Conservation (phyloP, 2,797 vertebrate genomes). For the Halcyon chelicuti region DNA sequence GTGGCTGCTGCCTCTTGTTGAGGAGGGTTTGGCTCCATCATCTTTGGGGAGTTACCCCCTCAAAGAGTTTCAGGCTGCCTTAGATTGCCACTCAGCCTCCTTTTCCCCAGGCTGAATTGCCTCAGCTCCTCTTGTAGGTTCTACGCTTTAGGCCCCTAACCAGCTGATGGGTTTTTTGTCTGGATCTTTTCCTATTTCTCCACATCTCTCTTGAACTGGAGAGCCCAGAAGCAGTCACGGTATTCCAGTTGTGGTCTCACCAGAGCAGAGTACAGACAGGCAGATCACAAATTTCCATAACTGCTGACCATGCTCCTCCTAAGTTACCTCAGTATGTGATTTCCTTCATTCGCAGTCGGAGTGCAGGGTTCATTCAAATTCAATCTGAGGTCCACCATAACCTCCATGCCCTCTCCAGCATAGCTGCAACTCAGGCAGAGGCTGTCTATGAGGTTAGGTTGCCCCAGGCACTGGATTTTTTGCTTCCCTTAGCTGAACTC, state of each 20-base stretch:
- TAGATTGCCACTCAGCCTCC: neutral
- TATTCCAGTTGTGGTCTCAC: neutral
- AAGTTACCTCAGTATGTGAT: neutral
- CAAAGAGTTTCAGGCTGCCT: neutral
- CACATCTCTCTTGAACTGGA: neutral
- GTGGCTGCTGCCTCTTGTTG: neutral
- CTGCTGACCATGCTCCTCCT: neutral
- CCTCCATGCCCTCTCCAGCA: neutral
- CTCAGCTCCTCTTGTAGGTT: neutral
- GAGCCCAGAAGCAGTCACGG: neutral
- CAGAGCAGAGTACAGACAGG: fast-evolving
- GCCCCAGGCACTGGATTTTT: neutral
- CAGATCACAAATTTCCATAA: neutral
- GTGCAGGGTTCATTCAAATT: neutral
- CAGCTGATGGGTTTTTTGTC: neutral
- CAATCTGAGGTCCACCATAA: neutral
- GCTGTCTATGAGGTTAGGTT: neutral
- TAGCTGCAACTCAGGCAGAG: neutral
- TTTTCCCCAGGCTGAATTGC: neutral
- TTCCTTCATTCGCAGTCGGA: neutral
- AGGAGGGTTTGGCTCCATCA: neutral
- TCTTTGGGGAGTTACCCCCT: neutral
- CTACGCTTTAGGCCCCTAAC: neutral
- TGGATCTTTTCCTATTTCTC: neutral
- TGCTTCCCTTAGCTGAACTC: neutral